Base-by-base conservation (phyloP, 1,140 invertebrate species). In the Calliphora vicina region DNA sequence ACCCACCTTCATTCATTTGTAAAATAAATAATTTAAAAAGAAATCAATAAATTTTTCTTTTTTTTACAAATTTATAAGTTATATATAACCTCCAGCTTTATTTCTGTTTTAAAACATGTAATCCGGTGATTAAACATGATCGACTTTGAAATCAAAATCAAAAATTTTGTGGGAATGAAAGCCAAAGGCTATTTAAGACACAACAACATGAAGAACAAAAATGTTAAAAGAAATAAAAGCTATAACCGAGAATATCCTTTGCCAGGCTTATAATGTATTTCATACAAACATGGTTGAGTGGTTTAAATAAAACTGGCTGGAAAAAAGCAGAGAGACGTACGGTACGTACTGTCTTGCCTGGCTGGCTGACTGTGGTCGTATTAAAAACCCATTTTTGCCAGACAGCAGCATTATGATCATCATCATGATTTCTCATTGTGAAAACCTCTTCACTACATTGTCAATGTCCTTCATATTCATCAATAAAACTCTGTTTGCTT, bases 71-170 rank as follows among this genome's bases (percentile, higher is more conserved):
- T n/a, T 8, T n/a, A 15, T 2, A 15, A 17, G 9, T 1, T n/a
- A 74, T 27, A 29, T 74, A 74, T 29, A 29, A 29, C 27, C 72
- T 17, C 29, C 10, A 5, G 72, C 1, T 27, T 17, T 15, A 29
- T 29, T 15, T 8, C 26, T 9, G n/a, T 76, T 76, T 25, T 12
- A 45, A 78, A 82, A 57, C 57, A 82, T 84, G 83, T 84, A 84
- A 84, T 84, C 83, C 67, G 67, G 25, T 81, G 83, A 84, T 84
- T 84, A 82, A 84, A 82, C 83, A 84, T 81, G 82, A 84, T 84
- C 83, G 83, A 84, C 83, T 84, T 84, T 81, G 81, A 76, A 81
- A 43, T 78, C 72, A 74, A 74, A 35, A 2, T 25, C 29, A n/a
- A 42, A 76, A n/a, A 9, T 35, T 10, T 50, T 50, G 4, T 8